A percentile compares a stretch with the other conserved stretches of the same genome.
Evolutionary conservation across 2,797 vertebrate genomes (phyloP).

Genomic region (Microhierax caerulescens): DNA sequence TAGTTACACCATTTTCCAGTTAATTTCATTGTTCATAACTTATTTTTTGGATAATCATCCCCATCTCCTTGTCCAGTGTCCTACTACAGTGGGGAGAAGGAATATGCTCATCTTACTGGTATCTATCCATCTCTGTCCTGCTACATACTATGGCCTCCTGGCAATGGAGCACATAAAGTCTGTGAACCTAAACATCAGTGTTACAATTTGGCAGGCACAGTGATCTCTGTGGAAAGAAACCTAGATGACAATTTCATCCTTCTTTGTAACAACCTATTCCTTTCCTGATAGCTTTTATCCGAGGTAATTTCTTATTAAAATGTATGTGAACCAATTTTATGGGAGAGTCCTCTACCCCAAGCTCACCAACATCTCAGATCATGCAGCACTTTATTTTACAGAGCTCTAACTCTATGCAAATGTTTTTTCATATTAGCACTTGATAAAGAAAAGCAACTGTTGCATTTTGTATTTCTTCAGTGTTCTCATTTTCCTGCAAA

Average conservation of each 20-base stretch:
- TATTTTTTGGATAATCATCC: background rate
- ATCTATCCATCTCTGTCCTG: background rate
- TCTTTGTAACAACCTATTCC: background rate
- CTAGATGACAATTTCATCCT: background rate
- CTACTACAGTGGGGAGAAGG: background rate
- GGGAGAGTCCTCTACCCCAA: background rate
- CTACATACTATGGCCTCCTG: background rate
- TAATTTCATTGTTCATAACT: background rate
- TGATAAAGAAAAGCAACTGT: background rate
- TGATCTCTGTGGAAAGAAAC: background rate
- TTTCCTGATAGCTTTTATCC: background rate
- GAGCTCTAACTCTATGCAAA: background rate
- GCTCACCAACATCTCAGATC: background rate
- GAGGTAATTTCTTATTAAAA: background rate
- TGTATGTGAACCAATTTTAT: background rate
- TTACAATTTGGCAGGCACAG: background rate
- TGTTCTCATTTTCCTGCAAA: background rate
- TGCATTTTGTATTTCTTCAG: background rate
- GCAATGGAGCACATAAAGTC: background rate
- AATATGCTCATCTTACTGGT: background rate
- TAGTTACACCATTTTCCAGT: background rate
- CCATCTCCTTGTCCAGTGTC: background rate
- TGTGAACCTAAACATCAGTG: background rate
- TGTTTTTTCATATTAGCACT: background rate
- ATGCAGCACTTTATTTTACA: background rate